These are phyloP conservation scores for Caenorhabditis sinica DNA, from an alignment of 2,888 invertebrate genomes.

Conservation along the genomic window DNA sequence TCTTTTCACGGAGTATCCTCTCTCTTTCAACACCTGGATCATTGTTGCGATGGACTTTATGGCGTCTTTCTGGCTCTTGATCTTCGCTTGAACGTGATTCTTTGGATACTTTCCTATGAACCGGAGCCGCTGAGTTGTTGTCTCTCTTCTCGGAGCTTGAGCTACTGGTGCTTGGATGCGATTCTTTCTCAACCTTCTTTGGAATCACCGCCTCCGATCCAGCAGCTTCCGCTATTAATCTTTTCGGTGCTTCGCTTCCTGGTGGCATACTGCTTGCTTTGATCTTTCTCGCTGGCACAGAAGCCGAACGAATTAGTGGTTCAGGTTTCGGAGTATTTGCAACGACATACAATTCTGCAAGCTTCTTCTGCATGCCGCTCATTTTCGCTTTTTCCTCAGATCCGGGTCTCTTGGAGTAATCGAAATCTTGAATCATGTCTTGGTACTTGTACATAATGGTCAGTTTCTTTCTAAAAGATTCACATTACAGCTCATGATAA, in stretches of 20 bases:
- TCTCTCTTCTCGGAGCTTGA: no score
- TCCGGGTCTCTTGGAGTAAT: constrained; percentile 15
- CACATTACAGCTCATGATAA: not conserved
- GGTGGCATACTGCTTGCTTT: not conserved
- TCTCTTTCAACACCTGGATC: not conserved
- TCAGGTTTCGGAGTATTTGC: not conserved
- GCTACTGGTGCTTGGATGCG: not conserved
- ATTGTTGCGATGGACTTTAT: not conserved
- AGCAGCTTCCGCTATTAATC: not conserved
- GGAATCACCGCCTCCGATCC: constrained; percentile 4
- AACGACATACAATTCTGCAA: constrained; percentile 1
- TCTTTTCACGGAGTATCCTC: not conserved
- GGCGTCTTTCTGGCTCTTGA: not conserved
- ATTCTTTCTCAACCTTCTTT: not conserved
- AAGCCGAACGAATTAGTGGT: not conserved
- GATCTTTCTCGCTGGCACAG: not conserved
- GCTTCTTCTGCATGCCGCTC: not conserved
- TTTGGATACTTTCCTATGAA: constrained; percentile 1
- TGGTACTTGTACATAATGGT: not conserved
- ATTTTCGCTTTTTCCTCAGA: not conserved
- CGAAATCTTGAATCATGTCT: constrained; percentile 22
- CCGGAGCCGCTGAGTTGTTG: not conserved
- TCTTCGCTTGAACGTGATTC: not conserved
- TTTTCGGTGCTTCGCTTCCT: not conserved
- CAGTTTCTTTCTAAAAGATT: constrained; percentile 34